These are phyloP conservation scores for Tipula unca DNA, from an alignment of 2,888 invertebrate genomes.

Conservation along the genomic window DNA sequence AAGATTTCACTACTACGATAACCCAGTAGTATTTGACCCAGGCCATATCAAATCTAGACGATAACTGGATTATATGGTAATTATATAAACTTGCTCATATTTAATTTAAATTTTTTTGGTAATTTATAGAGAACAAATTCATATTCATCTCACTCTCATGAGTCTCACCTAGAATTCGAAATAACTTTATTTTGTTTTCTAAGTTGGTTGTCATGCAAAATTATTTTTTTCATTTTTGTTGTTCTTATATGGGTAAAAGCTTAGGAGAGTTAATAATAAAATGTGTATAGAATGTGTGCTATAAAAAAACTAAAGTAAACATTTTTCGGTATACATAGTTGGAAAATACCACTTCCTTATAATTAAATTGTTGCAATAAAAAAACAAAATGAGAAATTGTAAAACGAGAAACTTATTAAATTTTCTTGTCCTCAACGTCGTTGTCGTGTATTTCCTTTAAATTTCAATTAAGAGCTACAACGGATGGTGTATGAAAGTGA, in stretches of 20 bases:
- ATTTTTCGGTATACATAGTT: background rate
- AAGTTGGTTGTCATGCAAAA: background rate
- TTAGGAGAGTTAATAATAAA: background rate
- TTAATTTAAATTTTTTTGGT: too few relatives aligned
- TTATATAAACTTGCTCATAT: too few relatives aligned
- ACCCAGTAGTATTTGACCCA: too few relatives aligned
- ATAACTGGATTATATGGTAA: too few relatives aligned
- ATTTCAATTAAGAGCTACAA: background rate
- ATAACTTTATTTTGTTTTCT: background rate
- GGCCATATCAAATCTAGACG: too few relatives aligned
- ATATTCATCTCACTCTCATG: background rate
- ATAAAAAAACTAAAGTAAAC: background rate
- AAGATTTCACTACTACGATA: too few relatives aligned
- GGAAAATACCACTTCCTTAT: background rate
- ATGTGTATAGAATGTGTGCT: background rate
- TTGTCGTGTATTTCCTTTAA: background rate
- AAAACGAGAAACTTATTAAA: background rate
- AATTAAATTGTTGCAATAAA: conserved; percentile 14
- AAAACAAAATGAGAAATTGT: background rate
- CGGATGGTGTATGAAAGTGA: background rate
- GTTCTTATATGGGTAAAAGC: background rate
- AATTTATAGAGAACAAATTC: background rate
- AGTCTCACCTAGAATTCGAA: background rate
- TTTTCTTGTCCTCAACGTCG: background rate
- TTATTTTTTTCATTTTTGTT: background rate